Base-by-base conservation (phyloP, 2,888 invertebrate species). In the Masnerella sp. region DNA sequence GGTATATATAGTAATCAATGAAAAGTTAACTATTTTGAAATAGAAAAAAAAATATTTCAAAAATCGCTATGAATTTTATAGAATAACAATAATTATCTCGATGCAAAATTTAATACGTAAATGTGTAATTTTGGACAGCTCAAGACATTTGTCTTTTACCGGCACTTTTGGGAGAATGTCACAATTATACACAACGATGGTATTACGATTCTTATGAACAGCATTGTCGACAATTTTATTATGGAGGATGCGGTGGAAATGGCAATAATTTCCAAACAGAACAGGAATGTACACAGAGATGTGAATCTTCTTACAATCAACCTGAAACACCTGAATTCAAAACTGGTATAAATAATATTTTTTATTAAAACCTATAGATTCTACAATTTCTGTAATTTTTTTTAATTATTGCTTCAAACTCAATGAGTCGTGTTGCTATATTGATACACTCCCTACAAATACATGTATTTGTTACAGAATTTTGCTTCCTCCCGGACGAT, bases 161-260 rank as follows among this genome's bases (percentile, higher is more conserved):
- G 0, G 93, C 94, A 1, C 90, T 92, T 65, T 89, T 91, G 64
- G 96, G 96, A 8, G 92, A 93, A 38, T 96, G 96, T 80, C 91
- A 91, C 58, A 92, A 93, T 79, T 95, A 94, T 83, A 91, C 90
- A 4, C 89, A 91, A 70, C 90, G 91, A 68, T 98, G 95, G 94
- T 96, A 94, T 89, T 97, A 91, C 87, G 95, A 97, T 84, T 92
- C 94, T 0, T 90, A 90, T 80, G 91, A 92, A 43, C 90, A 91
- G 71, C 89, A 89, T 28, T 98, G 98, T 86, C 89, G 90, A 54
- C 92, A 92, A 82, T 98, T 97, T 88, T 92, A 94, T 79, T 97
- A 93, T 85, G 95, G 96, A 30, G 97, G 98, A 47, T 98, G 98
- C 84, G 94, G 93, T 12, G 98, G 97, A 20, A 99, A 98, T 83